Base-by-base conservation (phyloP, 1,140 invertebrate species). In the Ceratoteleas bidentatus region DNA sequence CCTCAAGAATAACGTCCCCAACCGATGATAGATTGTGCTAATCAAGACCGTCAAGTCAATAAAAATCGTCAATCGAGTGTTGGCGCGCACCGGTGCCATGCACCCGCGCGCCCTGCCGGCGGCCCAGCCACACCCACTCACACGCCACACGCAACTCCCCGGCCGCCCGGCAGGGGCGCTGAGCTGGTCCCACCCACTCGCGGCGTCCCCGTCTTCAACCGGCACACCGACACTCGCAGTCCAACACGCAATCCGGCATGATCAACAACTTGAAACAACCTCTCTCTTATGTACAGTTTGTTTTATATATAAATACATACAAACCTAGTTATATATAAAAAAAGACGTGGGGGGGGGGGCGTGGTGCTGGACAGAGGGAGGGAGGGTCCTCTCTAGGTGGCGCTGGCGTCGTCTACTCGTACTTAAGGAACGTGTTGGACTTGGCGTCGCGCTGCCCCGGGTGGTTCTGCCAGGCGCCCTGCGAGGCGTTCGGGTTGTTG, bases 381-480 rank as follows among this genome's bases (percentile, higher is more conserved):
- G 53, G n/a, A 43, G 40, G 40, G 40, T 43, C n/a, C 40, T 43
- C 40, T n/a, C n/a, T 9, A 43, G 9, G 2, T n/a, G 8, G n/a
- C 40, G 40, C 0, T 43, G 1, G 40, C 40, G 40, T 24, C 9
- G 87, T 88, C 90, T 91, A 91, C 85, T 92, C 91, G 88, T 92
- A 92, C 87, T 92, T 92, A 58, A 92, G 90, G 89, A 91, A 92
- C 81, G 88, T 90, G 85, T 92, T 92, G 52, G 88, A 88, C 83
- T 92, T 92, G 60, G 85, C 87, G 64, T 92, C 92, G 43, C 92
- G 90, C 57, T 92, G 92, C 5, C 87, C 88, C 5, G 91, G 91
- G 75, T 92, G 90, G 79, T 91, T 92, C 66, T 92, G 92, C 92
- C 92, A 93, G 64, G 92, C 87, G 38, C 88, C 91, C 72, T 92